Percentiles rank a stretch among this genome's conserved stretches.
Evolutionary conservation across 2,888 invertebrate species (phyloP).

Genomic region (Xylota sylvarum): DNA sequence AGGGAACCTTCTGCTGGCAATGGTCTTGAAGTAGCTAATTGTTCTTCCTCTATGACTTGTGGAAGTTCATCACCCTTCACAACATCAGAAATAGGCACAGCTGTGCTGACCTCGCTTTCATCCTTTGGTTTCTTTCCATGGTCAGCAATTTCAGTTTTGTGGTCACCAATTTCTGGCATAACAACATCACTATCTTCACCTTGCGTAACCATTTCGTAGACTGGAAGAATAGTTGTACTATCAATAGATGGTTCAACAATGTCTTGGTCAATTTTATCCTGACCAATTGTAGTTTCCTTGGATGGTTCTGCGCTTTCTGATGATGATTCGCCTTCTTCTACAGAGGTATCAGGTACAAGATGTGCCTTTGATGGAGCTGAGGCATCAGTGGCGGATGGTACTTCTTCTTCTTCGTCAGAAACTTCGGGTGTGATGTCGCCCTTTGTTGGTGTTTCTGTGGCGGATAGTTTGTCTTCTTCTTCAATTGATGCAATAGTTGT

Average conservation of each 20-base stretch:
- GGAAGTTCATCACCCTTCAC: constrained; percentile 19
- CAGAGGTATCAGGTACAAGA: constrained; percentile 3
- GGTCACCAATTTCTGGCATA: constrained; percentile 62
- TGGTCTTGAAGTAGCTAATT: constrained; percentile 42
- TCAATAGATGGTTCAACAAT: constrained; percentile 12
- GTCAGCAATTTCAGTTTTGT: constrained; percentile 39
- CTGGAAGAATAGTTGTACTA: constrained; percentile 31
- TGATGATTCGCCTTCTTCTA: constrained; percentile 56
- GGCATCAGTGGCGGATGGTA: background rate
- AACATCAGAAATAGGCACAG: constrained; percentile 29
- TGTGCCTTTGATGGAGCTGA: constrained; percentile 73
- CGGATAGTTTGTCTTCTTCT: constrained; percentile 20
- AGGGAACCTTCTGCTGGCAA: constrained; percentile 38
- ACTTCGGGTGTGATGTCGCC: constrained; percentile 43
- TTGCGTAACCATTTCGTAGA: constrained; percentile 60
- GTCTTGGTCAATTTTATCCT: constrained; percentile 55
- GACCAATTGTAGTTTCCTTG: constrained; percentile 57
- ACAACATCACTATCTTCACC: constrained; percentile 34
- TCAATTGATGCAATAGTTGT: constrained; percentile 16
- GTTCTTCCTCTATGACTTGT: constrained; percentile 26
- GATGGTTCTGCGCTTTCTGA: constrained; percentile 43
- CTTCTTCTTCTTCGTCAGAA: constrained; percentile 31
- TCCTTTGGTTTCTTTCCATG: constrained; percentile 54
- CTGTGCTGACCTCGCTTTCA: constrained; percentile 43
- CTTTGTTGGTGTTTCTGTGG: constrained; percentile 71